Base-by-base conservation (phyloP, 2,113 vertebrate genomes). In the Embiotoca jacksoni region DNA sequence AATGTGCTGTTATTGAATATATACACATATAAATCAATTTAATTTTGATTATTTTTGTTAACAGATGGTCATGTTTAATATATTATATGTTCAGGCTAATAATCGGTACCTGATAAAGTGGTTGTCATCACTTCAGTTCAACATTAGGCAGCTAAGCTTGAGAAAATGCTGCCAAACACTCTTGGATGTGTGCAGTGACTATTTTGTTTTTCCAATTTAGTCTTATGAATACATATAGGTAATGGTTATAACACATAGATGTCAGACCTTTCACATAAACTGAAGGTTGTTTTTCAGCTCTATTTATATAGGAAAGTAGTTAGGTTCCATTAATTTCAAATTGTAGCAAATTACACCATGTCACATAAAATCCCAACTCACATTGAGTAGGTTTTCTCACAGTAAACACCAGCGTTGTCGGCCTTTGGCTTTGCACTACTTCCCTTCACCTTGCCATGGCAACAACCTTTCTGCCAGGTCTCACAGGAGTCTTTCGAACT, bases 401-500 rank as follows among this genome's bases (percentile, higher is more conserved):
- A 64, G 58, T 69, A 72, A 72, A 72, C 75, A 54, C 10, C 6
- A 56, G 62, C 36, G 4, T 58, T 89, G 59, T 79, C 80, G 69
- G 66, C 55, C 62, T 75, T 74, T n/a, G 52, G 59, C 64, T 83
- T 71, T 74, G 44, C 83, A 59, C 70, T 63, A 41, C 67, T 83
- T 85, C 72, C 58, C 72, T 56, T 85, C 82, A 76, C 81, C 77
- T 85, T 32, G 31, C 89, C 87, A 86, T 91, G 78, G 90, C 85
- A 91, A 88, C 81, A 80, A 88, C 91, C 89, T 93, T 90, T 92
- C 71, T 78, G 33, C 83, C 72, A 65, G 68, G 77, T 91, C 90
- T 88, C 82, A 31, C 72, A 80, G 86, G 83, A 81, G 79, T 82
- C 81, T 86, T 89, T 86, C 55, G 53, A 82, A 79, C 82, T 82